Conservation (phyloP, 2,797 vertebrate species). For the Alosa sapidissima region DNA sequence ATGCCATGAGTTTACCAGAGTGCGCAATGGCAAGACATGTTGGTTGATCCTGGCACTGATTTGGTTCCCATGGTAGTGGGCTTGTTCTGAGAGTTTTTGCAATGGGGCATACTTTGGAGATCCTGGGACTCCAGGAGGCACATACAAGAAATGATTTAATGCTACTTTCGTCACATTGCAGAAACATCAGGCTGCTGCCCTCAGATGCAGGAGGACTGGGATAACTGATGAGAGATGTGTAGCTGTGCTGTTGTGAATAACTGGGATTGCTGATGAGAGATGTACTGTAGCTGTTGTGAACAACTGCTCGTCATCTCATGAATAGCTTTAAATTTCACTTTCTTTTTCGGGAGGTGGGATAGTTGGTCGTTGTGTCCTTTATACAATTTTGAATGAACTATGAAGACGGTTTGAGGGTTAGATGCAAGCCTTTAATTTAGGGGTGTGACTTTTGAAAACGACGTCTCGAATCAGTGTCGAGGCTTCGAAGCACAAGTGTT, state of each 20-base stretch:
- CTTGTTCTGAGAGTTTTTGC: slow-evolving; percentile 4
- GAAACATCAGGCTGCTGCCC: slow-evolving; percentile 54
- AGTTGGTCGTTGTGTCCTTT: too few species aligned
- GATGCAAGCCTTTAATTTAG: too few species aligned
- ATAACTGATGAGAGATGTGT: slow-evolving; percentile 66
- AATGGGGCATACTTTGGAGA: slow-evolving; percentile 64
- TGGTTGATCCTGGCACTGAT: not conserved
- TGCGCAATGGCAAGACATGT: not conserved
- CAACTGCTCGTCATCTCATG: not conserved
- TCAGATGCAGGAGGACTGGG: slow-evolving; percentile 62
- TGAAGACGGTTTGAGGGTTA: too few species aligned
- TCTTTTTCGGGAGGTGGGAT: not conserved
- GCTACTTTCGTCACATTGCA: slow-evolving; percentile 68
- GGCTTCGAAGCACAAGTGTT: too few species aligned
- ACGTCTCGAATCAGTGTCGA: too few species aligned
- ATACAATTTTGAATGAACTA: too few species aligned
- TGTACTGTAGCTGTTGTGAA: not conserved
- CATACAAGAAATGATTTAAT: slow-evolving; percentile 76
- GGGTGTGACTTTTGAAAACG: too few species aligned
- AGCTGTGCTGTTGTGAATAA: not conserved
- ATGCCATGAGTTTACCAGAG: not conserved
- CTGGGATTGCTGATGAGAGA: slow-evolving; percentile 68
- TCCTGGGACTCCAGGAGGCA: slow-evolving; percentile 58
- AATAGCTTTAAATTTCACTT: not conserved
- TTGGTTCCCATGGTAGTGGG: slow-evolving; percentile 1